Conservation (phyloP, 2,888 invertebrate species). For the Pheosia gnoma region DNA sequence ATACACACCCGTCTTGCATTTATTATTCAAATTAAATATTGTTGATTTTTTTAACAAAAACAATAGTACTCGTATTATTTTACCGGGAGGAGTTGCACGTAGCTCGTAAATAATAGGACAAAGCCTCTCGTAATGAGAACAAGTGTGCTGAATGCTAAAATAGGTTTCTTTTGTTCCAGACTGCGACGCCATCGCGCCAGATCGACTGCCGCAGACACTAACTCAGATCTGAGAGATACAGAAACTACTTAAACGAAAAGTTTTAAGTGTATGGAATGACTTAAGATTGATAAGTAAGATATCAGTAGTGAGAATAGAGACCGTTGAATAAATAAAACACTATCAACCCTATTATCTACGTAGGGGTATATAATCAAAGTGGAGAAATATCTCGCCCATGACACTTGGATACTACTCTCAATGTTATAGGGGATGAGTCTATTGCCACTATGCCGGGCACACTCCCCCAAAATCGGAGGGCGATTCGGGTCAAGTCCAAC, state of each 20-base stretch:
- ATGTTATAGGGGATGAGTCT: too few species aligned
- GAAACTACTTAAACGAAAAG: slow-evolving; percentile 25
- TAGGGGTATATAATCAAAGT: too few species aligned
- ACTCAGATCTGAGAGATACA: slow-evolving; percentile 14
- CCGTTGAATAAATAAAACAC: too few species aligned
- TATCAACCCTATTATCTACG: too few species aligned
- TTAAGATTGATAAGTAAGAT: slow-evolving; percentile 1
- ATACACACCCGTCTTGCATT: not conserved
- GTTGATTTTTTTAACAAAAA: slow-evolving; percentile 18
- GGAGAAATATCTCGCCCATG: too few species aligned
- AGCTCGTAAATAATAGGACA: slow-evolving; percentile 50
- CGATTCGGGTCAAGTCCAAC: too few species aligned
- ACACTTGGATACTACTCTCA: too few species aligned
- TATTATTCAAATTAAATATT: slow-evolving; percentile 27
- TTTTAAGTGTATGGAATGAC: slow-evolving; percentile 15
- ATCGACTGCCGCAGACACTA: slow-evolving; percentile 29
- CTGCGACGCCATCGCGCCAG: slow-evolving; percentile 18
- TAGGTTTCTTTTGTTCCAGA: slow-evolving; percentile 41
- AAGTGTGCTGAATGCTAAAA: slow-evolving; percentile 52
- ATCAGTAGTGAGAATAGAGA: not conserved
- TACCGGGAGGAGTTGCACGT: slow-evolving; percentile 42
- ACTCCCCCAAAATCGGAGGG: too few species aligned
- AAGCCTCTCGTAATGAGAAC: slow-evolving; percentile 48
- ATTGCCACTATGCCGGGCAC: too few species aligned
- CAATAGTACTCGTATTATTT: slow-evolving; percentile 24